Percentiles rank a stretch among this genome's conserved stretches.
Evolutionary conservation across 2,113 vertebrate species (phyloP).

Genomic region (Variabilichromis moorii): DNA sequence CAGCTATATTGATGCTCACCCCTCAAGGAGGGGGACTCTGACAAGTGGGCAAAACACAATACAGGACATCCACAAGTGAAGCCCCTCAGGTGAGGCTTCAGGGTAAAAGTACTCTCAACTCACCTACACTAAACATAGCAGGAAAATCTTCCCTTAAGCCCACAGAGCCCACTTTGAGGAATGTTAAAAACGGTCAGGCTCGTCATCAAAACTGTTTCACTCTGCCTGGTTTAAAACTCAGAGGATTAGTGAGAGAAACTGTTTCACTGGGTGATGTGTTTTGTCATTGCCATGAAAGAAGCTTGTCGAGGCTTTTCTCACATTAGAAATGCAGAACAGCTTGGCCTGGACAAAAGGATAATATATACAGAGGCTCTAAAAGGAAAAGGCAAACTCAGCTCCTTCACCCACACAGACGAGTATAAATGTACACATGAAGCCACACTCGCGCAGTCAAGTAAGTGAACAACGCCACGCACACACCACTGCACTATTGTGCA

Average conservation of each 20-base stretch:
- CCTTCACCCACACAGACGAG: conserved; percentile 23
- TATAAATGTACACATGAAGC: conserved; percentile 35
- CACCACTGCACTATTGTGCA: conserved; percentile 35
- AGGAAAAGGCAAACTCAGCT: conserved; percentile 40
- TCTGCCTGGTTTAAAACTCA: not conserved
- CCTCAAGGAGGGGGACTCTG: conserved; percentile 1
- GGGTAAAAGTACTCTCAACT: not conserved
- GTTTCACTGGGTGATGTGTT: conserved; percentile 18
- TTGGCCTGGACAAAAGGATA: conserved; percentile 46
- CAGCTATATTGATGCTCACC: not conserved
- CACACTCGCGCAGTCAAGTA: conserved; percentile 17
- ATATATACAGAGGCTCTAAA: conserved; percentile 52
- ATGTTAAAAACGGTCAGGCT: not conserved
- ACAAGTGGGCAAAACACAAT: not conserved
- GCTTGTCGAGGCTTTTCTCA: conserved; percentile 49
- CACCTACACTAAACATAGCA: not conserved
- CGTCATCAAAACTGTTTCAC: conserved; percentile 1
- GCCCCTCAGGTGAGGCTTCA: not conserved
- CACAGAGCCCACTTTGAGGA: not conserved
- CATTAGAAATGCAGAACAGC: conserved; percentile 53
- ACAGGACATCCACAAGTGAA: conserved; percentile 9
- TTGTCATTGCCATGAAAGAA: conserved; percentile 24
- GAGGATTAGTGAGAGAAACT: conserved; percentile 50
- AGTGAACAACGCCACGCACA: conserved; percentile 4
- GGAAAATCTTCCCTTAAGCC: not conserved